Evolutionary conservation across 2,888 invertebrate species (phyloP).

Genomic region (Orchesella flavescens): DNA sequence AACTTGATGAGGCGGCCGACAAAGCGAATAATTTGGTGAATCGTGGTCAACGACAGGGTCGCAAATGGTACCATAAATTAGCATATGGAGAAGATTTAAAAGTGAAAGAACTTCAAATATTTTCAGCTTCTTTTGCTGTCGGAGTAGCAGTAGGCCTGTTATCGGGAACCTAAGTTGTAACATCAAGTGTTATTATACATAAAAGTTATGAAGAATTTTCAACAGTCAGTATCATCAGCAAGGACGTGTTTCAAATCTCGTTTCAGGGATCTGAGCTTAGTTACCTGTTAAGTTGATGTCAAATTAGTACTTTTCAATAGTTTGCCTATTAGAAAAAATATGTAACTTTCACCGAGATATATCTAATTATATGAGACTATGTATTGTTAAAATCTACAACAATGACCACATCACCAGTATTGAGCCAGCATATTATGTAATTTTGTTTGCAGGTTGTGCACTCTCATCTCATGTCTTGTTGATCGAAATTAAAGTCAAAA

Average conservation of each 20-base stretch:
- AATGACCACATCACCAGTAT: conserved; percentile 14
- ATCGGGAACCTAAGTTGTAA: conserved; percentile 49
- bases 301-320: conserved; percentile 13
- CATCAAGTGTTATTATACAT: neutral
- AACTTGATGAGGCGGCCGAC: conserved; percentile 86
- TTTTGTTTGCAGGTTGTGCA: too few species aligned
- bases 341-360: neutral
- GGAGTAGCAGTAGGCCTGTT: conserved; percentile 83
- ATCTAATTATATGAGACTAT: neutral
- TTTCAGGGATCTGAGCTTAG: conserved; percentile 62
- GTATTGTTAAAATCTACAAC: neutral
- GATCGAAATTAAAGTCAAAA: too few species aligned
- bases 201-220: neutral
- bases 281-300: conserved; percentile 29
- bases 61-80: conserved; percentile 84
- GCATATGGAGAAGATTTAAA: conserved; percentile 75
- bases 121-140: conserved; percentile 85
- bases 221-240: too few species aligned
- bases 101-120: conserved; percentile 83
- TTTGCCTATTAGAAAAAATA: neutral
- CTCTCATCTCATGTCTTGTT: too few species aligned
- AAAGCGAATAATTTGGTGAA: conserved; percentile 85
- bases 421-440: neutral
- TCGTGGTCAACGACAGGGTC: conserved; percentile 82
- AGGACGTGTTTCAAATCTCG: conserved; percentile 52